These are phyloP conservation scores for Brachionichthys hirsutus DNA, from an alignment of 2,113 vertebrate genomes.

Conservation along the genomic window DNA sequence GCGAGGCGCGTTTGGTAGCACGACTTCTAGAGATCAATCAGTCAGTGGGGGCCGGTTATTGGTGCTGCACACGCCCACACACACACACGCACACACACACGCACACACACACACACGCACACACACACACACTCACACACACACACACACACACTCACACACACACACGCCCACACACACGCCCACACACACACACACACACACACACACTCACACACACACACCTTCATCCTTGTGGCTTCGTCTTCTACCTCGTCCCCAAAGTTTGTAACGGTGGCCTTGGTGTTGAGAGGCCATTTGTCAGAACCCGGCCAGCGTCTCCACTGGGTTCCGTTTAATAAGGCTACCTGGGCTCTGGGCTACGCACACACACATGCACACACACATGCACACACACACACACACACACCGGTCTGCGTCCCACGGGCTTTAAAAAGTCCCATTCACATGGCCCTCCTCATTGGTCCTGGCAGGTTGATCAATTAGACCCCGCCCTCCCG, in stretches of 20 bases:
- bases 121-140: no score
- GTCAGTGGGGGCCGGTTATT: constrained; percentile 72
- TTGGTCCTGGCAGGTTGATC: constrained; percentile 94
- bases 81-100: constrained; percentile 28
- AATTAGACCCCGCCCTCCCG: constrained; percentile 88
- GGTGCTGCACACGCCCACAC: constrained; percentile 46
- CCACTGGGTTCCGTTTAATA: constrained; percentile 84
- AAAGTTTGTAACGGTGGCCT: constrained; percentile 73
- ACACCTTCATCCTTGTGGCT: constrained; percentile 59
- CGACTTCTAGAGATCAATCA: constrained; percentile 72
- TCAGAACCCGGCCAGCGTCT: constrained; percentile 77
- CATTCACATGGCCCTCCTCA: constrained; percentile 95
- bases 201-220: no score
- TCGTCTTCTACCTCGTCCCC: constrained; percentile 57
- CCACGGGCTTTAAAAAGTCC: constrained; percentile 91
- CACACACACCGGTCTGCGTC: constrained; percentile 47
- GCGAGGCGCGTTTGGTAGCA: constrained; percentile 60
- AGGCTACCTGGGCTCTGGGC: constrained; percentile 75
- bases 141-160: constrained; percentile 1
- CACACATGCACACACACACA: constrained; percentile 11
- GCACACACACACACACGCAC: neutral
- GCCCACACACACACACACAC: no score
- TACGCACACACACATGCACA: constrained; percentile 27
- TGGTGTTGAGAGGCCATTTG: constrained; percentile 80
- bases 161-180: constrained; percentile 1